Evolutionary conservation across 2,888 invertebrate species (phyloP), one percentile per base, ranked within the genome.

Genomic region (Acronicta aceris): DNA sequence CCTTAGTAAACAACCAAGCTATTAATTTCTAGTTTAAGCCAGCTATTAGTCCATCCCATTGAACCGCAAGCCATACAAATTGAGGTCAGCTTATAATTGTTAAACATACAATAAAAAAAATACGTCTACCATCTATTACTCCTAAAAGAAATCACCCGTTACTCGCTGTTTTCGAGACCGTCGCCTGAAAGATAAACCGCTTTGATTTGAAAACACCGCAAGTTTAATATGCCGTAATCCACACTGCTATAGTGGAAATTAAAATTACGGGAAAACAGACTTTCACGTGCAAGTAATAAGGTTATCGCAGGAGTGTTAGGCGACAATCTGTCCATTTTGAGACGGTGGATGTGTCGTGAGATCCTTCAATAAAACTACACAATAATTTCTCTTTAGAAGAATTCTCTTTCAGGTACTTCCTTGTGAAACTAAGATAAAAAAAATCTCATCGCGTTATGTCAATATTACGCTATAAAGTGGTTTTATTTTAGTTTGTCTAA

Each of bases 161-260:
- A 55, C 9, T 21, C 70, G 78, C 76, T 38, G 74, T 5, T 59
- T 62, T 71, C 30, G 41, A 43, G 43, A 64, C 78, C 74, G 50
- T 50, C 59, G 60, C 43, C 60, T 65, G 49, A 56, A 65, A 74
- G 71, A 78, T 71, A 64, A 65, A 82, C 81, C 81, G 80, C 89
- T 88, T 89, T 89, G 89, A 90, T 91, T 91, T 88, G 90, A 90
- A 90, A 87, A 87, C 88, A 91, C 91, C 91, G 88, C 91, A 91
- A 89, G 61, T 81, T 74, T 73, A 75, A 71, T 74, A 69, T 63
- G 45, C 61, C 47, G 66, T 66, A 67, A 74, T 63, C 54, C 49
- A 63, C 41, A 47, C 42, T 60, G 41, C 42, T 33, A 41, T 51
- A 63, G 54, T 55, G 45, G 33, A 67, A 71, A 64, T 71, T 33